Percentiles rank a stretch among this genome's conserved stretches.
Evolutionary conservation across 2,888 invertebrate species (phyloP).

Genomic region (Coenonympha arcania): DNA sequence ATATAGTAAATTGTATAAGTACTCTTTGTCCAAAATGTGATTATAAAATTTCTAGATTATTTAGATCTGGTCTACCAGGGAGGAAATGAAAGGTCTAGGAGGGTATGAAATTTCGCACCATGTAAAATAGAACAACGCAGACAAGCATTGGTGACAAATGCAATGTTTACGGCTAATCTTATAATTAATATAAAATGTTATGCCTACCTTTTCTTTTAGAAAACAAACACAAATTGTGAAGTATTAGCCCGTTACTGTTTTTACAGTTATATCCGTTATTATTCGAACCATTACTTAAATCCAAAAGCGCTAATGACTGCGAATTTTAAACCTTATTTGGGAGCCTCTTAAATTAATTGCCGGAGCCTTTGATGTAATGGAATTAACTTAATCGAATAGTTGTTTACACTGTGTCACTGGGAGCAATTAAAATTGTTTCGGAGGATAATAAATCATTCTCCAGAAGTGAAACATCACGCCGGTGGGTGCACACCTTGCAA

Average conservation of each 20-base stretch:
- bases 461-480: constrained; percentile 71
- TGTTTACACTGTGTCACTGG: constrained; percentile 73
- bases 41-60: too few relatives aligned
- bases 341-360: constrained; percentile 66
- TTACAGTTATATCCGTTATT: constrained; percentile 14
- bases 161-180: too few relatives aligned
- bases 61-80: too few relatives aligned
- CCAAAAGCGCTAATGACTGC: constrained; percentile 21
- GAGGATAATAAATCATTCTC: constrained; percentile 70
- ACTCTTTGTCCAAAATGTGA: too few relatives aligned
- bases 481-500: constrained; percentile 66
- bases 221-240: too few relatives aligned
- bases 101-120: too few relatives aligned
- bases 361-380: constrained; percentile 54
- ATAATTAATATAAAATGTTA: too few relatives aligned
- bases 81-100: too few relatives aligned
- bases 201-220: too few relatives aligned
- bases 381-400: constrained; percentile 74
- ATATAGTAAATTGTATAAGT: too few relatives aligned
- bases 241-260: not conserved
- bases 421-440: constrained; percentile 73
- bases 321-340: constrained; percentile 33
- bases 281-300: constrained; percentile 21
- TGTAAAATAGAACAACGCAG: too few relatives aligned
- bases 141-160: too few relatives aligned